Evolutionary conservation across 30 jellyfish, hydroid and myxozoan species (phyloP).

Genomic region (Pseudorhiza aurosa): DNA sequence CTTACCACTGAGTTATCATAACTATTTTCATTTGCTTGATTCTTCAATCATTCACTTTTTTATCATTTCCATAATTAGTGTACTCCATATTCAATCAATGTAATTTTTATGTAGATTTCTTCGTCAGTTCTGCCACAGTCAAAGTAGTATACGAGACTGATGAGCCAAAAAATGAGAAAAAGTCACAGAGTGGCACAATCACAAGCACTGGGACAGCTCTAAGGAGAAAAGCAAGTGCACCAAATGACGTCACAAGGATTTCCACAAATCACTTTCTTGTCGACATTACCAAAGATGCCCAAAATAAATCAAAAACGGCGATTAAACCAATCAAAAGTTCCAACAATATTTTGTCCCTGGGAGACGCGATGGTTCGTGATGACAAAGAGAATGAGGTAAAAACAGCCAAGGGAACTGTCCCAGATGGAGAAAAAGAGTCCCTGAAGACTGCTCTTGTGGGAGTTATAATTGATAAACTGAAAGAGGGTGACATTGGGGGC

Average conservation of each 20-base stretch:
- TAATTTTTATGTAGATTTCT: neutral
- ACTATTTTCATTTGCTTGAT: no score
- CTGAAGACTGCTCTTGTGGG: slow-evolving; percentile 26
- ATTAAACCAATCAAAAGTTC: slow-evolving; percentile 2
- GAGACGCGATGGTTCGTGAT: slow-evolving; percentile 21
- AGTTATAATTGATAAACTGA: slow-evolving; percentile 20
- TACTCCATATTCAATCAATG: neutral
- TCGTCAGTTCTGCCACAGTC: neutral
- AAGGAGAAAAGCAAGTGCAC: neutral
- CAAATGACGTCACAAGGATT: neutral
- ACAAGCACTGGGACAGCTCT: neutral
- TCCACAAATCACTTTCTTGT: slow-evolving; percentile 39
- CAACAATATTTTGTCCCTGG: neutral
- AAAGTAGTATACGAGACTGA: slow-evolving; percentile 14
- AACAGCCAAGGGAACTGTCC: neutral
- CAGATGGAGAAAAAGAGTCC: slow-evolving; percentile 2
- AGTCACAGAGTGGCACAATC: neutral
- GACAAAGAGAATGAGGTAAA: neutral
- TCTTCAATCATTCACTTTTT: no score
- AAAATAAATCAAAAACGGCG: neutral
- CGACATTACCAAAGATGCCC: neutral
- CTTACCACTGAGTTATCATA: no score
- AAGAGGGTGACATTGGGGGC: slow-evolving; percentile 6
- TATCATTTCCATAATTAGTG: no score
- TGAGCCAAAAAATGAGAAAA: neutral